Percentiles rank a stretch among this genome's conserved stretches.
Evolutionary conservation across 2,113 vertebrate genomes (phyloP).

Genomic region (Ammospiza nelsoni): DNA sequence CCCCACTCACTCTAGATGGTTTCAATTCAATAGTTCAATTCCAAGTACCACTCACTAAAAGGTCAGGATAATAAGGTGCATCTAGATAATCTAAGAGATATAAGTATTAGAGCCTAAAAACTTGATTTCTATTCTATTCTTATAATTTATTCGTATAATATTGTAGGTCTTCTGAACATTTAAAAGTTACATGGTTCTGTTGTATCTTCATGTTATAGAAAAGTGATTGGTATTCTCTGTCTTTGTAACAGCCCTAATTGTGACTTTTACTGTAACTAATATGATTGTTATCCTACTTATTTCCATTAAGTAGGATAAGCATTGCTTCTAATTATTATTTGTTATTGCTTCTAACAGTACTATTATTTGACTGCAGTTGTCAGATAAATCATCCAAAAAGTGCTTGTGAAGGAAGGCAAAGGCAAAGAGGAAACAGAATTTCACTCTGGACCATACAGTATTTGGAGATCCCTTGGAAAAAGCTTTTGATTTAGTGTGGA

Average conservation of each 20-base stretch:
- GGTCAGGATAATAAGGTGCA: not conserved
- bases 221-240: not conserved
- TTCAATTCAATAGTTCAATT: not conserved
- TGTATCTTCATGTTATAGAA: not conserved
- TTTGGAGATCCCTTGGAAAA: not conserved
- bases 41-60: not conserved
- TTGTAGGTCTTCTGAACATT: not conserved
- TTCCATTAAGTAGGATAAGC: not conserved
- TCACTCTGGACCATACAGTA: not conserved
- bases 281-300: not conserved
- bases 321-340: not conserved
- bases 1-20: not conserved
- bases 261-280: not conserved
- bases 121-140: not conserved
- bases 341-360: not conserved
- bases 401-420: not conserved
- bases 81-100: not conserved
- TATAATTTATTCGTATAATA: not conserved
- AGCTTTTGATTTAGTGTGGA: not conserved
- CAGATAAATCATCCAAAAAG: not conserved
- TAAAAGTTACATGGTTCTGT: not conserved
- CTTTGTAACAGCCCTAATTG: not conserved
- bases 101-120: not conserved
- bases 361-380: not conserved
- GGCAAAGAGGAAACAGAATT: not conserved